Base-by-base conservation (phyloP, 2,888 invertebrate species). In the Ichneumoninae sp. region DNA sequence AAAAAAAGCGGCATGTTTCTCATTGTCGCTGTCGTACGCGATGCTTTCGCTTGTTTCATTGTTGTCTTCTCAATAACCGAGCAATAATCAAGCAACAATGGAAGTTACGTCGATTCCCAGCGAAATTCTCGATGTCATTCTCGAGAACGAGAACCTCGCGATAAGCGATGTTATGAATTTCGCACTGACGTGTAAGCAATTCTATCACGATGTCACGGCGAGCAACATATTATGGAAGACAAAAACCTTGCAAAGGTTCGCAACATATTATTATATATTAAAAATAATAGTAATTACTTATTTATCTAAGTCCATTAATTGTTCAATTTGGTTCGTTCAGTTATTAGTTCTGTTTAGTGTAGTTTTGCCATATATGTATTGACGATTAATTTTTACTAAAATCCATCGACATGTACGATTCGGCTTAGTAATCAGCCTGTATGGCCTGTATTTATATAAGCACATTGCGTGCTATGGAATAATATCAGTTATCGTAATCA, bases 101-200 rank as follows among this genome's bases (percentile, higher is more conserved):
- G n/a, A 19, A 52, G 1, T 19, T 6, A n/a, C n/a, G 7, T 89
- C 86, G 66, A 83, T 93, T 40, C 93, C 93, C 30, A 86, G 87
- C 52, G 93, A 93, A 78, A 86, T 93, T 7, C 87, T 91, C 57
- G 92, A 91, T 69, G 88, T 90, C 16, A 93, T 93, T 63, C 87
- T 93, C 50, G 91, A 92, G 69, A 87, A 91, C 70, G 86, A 86
- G 13, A 83, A 83, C 54, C 85, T 93, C 30, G 70, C 68, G 5
- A 88, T 93, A 52, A 44, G 16, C 6, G 96, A 96, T 91, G 93
- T 95, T 57, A 82, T 95, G 16, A 94, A 94, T 89, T 95, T 96
- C 88, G 94, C 95, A 26, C 88, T 93, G 73, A 95, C 95, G 19
- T 96, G 95, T 91, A 95, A 94, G 88, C 94, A 94, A 52, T 95